These are phyloP conservation scores for Arbacia lixula DNA, from an alignment of 53 echinoderm and acorn worm genomes.

Conservation along the genomic window DNA sequence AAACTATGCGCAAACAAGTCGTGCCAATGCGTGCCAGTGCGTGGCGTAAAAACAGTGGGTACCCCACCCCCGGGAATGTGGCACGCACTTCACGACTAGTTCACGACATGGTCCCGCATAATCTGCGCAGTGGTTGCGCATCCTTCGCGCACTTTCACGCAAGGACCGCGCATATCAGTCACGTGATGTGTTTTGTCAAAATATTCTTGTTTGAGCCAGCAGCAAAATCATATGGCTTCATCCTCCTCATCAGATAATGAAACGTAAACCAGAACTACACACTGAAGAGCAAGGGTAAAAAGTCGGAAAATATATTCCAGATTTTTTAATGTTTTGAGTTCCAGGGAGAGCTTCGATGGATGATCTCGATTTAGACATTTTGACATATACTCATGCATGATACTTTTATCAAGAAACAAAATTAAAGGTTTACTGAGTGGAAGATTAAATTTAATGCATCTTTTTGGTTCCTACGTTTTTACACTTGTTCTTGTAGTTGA, in stretches of 20 bases:
- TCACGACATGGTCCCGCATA: constrained; percentile 28
- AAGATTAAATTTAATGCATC: constrained; percentile 16
- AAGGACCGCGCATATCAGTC: constrained; percentile 21
- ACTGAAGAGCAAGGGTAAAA: constrained; percentile 26
- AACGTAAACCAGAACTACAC: constrained; percentile 26
- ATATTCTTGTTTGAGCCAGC: constrained; percentile 26
- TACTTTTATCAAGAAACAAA: constrained; percentile 23
- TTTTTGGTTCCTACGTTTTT: constrained; percentile 26
- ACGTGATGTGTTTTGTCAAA: constrained; percentile 20
- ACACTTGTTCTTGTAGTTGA: constrained; percentile 18
- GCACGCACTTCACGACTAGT: constrained; percentile 36
- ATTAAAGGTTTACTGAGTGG: constrained; percentile 18
- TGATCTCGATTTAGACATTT: constrained; percentile 20
- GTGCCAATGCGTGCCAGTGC: constrained; percentile 29
- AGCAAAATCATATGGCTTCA: constrained; percentile 26
- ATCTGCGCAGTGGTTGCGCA: constrained; percentile 33
- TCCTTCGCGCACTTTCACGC: constrained; percentile 19
- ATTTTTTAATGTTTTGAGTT: constrained; percentile 15
- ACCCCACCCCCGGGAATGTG: constrained; percentile 36
- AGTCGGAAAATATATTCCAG: not conserved
- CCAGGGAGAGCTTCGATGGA: constrained; percentile 27
- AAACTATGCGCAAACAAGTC: constrained; percentile 27
- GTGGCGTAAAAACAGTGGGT: constrained; percentile 30
- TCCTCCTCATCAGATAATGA: constrained; percentile 23
- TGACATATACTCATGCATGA: constrained; percentile 26